Evolutionary conservation across 2,797 vertebrate species (phyloP).

Genomic region (Urosaurus nigricauda): DNA sequence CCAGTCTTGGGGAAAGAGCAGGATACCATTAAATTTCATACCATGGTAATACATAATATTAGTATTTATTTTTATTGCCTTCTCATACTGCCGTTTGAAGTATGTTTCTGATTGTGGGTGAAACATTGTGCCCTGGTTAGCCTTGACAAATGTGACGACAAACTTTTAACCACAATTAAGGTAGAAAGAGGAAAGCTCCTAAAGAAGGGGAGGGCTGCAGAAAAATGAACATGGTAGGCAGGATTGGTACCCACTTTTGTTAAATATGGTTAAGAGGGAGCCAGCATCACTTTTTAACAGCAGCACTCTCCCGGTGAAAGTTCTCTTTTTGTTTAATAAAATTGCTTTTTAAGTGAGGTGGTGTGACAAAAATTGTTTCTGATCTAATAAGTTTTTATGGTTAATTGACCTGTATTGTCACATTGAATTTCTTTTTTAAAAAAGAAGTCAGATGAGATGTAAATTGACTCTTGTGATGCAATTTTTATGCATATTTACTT

Average conservation of each 20-base stretch:
- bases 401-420: neutral
- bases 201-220: neutral
- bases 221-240: neutral
- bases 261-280: neutral
- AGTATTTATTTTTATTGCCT: neutral
- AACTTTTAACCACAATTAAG: neutral
- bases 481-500: neutral
- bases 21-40: too few species aligned
- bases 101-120: neutral
- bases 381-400: neutral
- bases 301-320: neutral
- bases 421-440: neutral
- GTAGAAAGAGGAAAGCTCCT: neutral
- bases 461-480: neutral
- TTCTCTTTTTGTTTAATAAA: conserved; percentile 1
- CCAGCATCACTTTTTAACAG: too few species aligned
- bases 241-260: neutral
- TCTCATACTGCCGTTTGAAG: neutral
- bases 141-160: neutral
- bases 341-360: neutral
- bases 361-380: neutral
- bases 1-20: too few species aligned
- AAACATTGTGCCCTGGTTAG: neutral
- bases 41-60: neutral
- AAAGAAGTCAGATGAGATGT: neutral